These are phyloP conservation scores for Patella ulyssiponensis DNA, from an alignment of 2,888 invertebrate species.

Conservation along the genomic window DNA sequence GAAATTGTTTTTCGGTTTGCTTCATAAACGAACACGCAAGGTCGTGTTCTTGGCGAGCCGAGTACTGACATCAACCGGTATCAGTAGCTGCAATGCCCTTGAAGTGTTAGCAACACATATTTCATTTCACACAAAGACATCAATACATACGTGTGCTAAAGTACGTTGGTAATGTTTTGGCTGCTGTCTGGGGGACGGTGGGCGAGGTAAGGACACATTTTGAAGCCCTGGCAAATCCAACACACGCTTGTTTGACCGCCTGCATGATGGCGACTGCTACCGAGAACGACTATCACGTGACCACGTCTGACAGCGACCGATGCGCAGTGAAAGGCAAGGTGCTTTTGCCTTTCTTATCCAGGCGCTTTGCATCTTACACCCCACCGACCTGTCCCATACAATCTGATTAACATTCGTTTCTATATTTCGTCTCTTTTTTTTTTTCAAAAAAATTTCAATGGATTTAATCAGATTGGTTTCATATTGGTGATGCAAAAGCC, in stretches of 20 bases:
- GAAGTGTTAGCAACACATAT: not conserved
- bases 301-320: not conserved
- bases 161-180: conserved; percentile 74
- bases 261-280: conserved; percentile 76
- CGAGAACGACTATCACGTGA: conserved; percentile 8
- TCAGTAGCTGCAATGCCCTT: not conserved
- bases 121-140: conserved; percentile 11
- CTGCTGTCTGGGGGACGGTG: conserved; percentile 74
- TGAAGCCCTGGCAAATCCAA: conserved; percentile 76
- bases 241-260: conserved; percentile 76
- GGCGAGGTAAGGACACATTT: conserved; percentile 74
- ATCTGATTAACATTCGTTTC: too few relatives aligned
- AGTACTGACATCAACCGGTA: conserved; percentile 17
- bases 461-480: too few relatives aligned
- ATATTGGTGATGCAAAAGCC: too few relatives aligned
- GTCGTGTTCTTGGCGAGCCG: conserved; percentile 22
- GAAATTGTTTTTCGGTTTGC: too few relatives aligned
- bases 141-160: conserved; percentile 75
- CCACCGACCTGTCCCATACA: too few relatives aligned
- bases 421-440: too few relatives aligned
- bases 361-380: too few relatives aligned
- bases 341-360: too few relatives aligned
- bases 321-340: too few relatives aligned
- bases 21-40: not conserved
- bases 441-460: too few relatives aligned